phyloP scores from a whole-genome alignment of 1,140 invertebrate species.

The Penaeus japonicus region DNA sequence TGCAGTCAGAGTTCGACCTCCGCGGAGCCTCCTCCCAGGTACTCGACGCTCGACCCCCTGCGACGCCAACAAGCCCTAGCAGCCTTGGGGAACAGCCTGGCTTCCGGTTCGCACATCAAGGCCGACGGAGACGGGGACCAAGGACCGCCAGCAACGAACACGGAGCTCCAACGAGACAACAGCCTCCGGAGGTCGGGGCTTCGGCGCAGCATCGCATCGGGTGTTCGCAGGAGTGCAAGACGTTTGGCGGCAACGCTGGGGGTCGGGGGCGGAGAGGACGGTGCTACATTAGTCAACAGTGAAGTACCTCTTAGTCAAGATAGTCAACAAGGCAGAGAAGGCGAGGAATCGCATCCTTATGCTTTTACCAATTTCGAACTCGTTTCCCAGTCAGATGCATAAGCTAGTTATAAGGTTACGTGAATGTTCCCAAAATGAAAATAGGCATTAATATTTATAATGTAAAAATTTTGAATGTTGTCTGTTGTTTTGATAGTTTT shows the following conservation, averaged over 20 bases:
- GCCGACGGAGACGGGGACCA: background rate
- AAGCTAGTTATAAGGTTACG: background rate
- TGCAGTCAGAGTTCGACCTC: background rate
- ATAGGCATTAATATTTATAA: constrained; percentile 36
- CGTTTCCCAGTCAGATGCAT: constrained; percentile 40
- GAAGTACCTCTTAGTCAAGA: background rate
- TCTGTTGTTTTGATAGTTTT: constrained; percentile 18
- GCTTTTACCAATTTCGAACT: constrained; percentile 42
- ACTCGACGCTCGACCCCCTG: constrained; percentile 53
- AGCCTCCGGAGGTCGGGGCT: constrained; percentile 37
- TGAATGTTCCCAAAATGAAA: background rate
- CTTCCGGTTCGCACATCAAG: background rate
- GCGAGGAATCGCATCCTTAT: constrained; percentile 27
- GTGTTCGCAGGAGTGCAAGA: constrained; percentile 38
- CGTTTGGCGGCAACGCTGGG: constrained; percentile 38
- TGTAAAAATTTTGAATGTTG: background rate
- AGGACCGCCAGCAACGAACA: background rate
- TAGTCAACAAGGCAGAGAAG: background rate
- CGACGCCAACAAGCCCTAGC: constrained; percentile 47
- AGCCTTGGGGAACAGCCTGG: background rate
- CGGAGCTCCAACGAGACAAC: background rate
- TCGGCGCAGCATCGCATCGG: constrained; percentile 40
- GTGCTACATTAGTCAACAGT: constrained; percentile 26
- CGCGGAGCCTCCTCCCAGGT: constrained; percentile 39
- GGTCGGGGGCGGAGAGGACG: constrained; percentile 29